These are phyloP conservation scores for Chironomus tepperi DNA, from an alignment of 1,140 invertebrate genomes.

Conservation along the genomic window DNA sequence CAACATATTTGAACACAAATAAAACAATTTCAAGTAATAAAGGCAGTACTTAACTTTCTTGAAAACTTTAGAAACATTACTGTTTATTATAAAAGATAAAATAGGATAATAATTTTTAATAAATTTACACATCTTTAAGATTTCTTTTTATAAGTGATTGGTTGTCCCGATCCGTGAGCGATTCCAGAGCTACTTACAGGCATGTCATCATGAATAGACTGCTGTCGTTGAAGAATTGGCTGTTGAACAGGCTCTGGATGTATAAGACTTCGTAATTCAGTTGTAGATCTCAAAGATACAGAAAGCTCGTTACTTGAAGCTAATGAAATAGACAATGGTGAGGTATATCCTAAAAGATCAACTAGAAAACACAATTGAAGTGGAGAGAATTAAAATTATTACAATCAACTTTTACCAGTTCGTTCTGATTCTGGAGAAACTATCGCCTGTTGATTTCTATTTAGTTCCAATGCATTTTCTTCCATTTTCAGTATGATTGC, in stretches of 20 bases:
- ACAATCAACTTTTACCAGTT: constrained; percentile 30
- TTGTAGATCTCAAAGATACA: constrained; percentile 38
- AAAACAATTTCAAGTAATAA: too few species aligned
- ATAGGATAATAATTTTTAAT: too few species aligned
- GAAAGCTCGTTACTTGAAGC: constrained; percentile 47
- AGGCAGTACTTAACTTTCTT: too few species aligned
- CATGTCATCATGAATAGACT: constrained; percentile 1
- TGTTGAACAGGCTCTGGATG: constrained; percentile 36
- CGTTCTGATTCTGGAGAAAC: constrained; percentile 38
- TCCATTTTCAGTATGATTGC: constrained; percentile 58
- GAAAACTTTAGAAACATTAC: too few species aligned
- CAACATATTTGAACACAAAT: too few species aligned
- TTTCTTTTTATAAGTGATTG: not conserved
- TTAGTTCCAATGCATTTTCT: constrained; percentile 54
- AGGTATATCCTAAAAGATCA: constrained; percentile 43
- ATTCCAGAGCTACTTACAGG: too few species aligned
- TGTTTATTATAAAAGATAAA: too few species aligned
- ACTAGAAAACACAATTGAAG: constrained; percentile 32
- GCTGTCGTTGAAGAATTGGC: not conserved
- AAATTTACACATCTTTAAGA: too few species aligned
- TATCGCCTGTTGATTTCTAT: constrained; percentile 43
- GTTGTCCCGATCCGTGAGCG: not conserved
- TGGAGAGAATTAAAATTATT: constrained; percentile 27
- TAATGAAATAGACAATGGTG: constrained; percentile 46
- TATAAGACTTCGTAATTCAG: constrained; percentile 41